phyloP scores from a whole-genome alignment of 2,888 invertebrate genomes.

The Liopterus haemorrhoidalis region DNA sequence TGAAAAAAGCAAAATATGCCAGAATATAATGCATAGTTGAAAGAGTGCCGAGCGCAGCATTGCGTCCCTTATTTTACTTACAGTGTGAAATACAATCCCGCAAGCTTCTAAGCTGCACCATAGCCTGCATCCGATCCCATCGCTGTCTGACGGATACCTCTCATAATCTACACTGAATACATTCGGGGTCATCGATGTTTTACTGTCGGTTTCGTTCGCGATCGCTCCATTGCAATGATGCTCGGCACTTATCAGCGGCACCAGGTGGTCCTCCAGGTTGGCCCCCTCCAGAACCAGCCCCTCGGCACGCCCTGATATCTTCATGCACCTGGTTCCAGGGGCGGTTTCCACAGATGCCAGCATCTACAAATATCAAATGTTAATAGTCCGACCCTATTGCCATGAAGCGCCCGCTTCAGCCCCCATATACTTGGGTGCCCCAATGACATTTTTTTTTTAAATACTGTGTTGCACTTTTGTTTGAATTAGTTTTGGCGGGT shows the following conservation, averaged over 20 bases:
- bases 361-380: neutral
- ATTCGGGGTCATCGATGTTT: slow-evolving; percentile 60
- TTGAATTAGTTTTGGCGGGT: no score
- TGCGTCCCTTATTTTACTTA: slow-evolving; percentile 40
- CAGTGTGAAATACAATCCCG: slow-evolving; percentile 73
- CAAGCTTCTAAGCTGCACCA: slow-evolving; percentile 64
- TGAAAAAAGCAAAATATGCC: no score
- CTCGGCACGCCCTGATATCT: slow-evolving; percentile 62
- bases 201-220: slow-evolving; percentile 42
- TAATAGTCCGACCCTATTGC: neutral
- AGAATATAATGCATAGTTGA: no score
- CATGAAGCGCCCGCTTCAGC: neutral
- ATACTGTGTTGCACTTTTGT: no score
- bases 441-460: no score
- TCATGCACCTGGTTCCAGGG: slow-evolving; percentile 13
- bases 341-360: slow-evolving; percentile 48
- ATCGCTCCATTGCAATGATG: slow-evolving; percentile 44
- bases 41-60: no score
- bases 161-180: slow-evolving; percentile 70
- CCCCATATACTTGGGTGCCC: no score
- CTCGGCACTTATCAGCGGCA: slow-evolving; percentile 62
- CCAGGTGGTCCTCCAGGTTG: slow-evolving; percentile 64
- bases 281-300: slow-evolving; percentile 71
- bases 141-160: slow-evolving; percentile 58
- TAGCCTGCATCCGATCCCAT: slow-evolving; percentile 64